Evolutionary conservation across 2,888 invertebrate genomes (phyloP), one percentile per base, ranked within the genome.

Genomic region (Dichetophora obliterata): DNA sequence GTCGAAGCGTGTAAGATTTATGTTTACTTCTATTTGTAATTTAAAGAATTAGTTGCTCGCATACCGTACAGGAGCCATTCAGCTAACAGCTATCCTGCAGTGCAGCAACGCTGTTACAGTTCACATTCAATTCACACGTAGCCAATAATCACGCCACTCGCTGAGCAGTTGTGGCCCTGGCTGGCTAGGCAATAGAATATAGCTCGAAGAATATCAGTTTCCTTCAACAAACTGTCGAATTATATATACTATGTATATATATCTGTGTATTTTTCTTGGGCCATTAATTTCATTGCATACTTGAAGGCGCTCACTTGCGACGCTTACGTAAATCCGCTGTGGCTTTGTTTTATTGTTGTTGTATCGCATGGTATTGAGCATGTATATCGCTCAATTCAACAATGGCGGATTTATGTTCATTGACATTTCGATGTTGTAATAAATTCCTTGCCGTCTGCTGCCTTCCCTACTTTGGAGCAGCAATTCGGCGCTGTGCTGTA

Each of bases 211-310:
- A 63, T 22, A 52, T 71, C 71, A 22, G 43, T 37, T 59, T 43
- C 71, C 71, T 59, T 71, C 57, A 59, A 52, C 50, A 73, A 73
- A 73, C 50, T 73, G 73, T 65, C 73, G 73, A 73, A 63, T 63
- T 73, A 31, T 71, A 22, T 59, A 24, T 43, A 9, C 5, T 24
- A 27, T 24, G 14, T 19, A 24, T 24, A 59, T 63, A 31, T 24
- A 61, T 63, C n/a, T 63, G 74, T 50, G 34, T 9, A 69, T 68
- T 75, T 71, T 72, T 72, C 66, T 57, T 72, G 48, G 59, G 68
- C 76, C 75, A 78, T 78, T 78, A 78, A 78, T 76, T 76, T 52
- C 75, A 75, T 65, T 75, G 78, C 78, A 76, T 76, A 74, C 78
- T 76, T 75, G 59, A 22, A 75, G 75, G 75, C 76, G 75, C 75